phyloP scores from a whole-genome alignment of 2,113 vertebrate species.

The Thunnus maccoyii region DNA sequence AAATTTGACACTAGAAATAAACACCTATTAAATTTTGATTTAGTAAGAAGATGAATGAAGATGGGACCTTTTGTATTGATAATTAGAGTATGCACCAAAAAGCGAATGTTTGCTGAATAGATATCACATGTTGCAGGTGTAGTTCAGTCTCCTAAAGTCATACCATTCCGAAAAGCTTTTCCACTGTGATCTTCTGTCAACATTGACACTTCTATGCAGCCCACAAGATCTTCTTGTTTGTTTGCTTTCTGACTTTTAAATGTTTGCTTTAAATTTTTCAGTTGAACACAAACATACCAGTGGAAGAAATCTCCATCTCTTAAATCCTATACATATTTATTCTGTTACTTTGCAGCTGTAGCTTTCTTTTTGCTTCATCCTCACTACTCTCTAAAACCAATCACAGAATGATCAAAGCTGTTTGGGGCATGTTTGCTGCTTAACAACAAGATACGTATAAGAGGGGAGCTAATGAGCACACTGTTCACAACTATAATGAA shows the following conservation, averaged over 20 bases:
- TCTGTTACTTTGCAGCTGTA: slow-evolving; percentile 15
- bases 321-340: slow-evolving; percentile 42
- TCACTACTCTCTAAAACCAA: slow-evolving; percentile 17
- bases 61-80: not conserved
- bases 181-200: slow-evolving; percentile 35
- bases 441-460: slow-evolving; percentile 3
- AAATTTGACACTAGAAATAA: not conserved
- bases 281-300: slow-evolving; percentile 35
- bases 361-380: slow-evolving; percentile 19
- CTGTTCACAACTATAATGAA: slow-evolving; percentile 16
- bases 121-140: not conserved
- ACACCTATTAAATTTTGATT: not conserved
- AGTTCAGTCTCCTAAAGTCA: not conserved
- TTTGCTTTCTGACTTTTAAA: slow-evolving; percentile 42
- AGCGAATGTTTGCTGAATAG: not conserved
- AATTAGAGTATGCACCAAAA: not conserved
- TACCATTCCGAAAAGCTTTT: not conserved
- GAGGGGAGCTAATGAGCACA: slow-evolving; percentile 23
- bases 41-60: not conserved
- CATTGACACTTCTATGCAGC: slow-evolving; percentile 14
- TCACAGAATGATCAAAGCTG: slow-evolving; percentile 21
- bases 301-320: slow-evolving; percentile 8
- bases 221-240: slow-evolving; percentile 31
- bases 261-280: slow-evolving; percentile 53
- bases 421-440: slow-evolving; percentile 33